These are phyloP conservation scores for Phymorhynchus buccinoides DNA, from an alignment of 1,140 invertebrate genomes.

Conservation along the genomic window DNA sequence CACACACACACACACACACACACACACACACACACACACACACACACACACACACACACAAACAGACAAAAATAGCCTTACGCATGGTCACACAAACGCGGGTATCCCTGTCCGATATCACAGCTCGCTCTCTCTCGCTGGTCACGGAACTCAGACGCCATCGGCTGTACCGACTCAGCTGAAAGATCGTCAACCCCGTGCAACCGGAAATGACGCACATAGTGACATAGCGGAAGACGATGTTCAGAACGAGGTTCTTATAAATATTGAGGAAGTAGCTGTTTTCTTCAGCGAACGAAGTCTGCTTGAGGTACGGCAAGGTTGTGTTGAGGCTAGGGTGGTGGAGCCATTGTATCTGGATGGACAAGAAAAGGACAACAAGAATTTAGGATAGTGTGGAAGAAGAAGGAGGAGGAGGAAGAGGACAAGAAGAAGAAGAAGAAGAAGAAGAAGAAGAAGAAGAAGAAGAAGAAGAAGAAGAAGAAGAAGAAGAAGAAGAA, in stretches of 20 bases:
- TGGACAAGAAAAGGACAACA: not conserved
- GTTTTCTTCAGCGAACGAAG: not conserved
- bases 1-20: not conserved
- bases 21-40: not conserved
- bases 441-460: too few species aligned
- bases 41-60: not conserved
- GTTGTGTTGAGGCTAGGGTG: not conserved
- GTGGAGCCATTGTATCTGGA: not conserved
- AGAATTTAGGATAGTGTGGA: too few species aligned
- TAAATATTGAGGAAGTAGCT: not conserved
- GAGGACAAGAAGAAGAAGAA: too few species aligned
- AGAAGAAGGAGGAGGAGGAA: not conserved
- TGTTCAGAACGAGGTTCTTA: slow-evolving; percentile 18
- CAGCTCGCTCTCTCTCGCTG: not conserved
- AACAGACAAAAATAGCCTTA: not conserved
- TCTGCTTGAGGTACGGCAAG: not conserved
- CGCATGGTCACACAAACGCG: not conserved
- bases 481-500: not conserved
- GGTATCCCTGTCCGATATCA: not conserved
- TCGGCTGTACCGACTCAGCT: not conserved
- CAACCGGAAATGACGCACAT: not conserved
- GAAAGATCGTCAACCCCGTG: slow-evolving; percentile 8
- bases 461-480: too few species aligned
- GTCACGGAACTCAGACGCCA: not conserved
- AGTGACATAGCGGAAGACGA: not conserved